phyloP scores from a whole-genome alignment of 2,113 vertebrate genomes.

The Lophius piscatorius region DNA sequence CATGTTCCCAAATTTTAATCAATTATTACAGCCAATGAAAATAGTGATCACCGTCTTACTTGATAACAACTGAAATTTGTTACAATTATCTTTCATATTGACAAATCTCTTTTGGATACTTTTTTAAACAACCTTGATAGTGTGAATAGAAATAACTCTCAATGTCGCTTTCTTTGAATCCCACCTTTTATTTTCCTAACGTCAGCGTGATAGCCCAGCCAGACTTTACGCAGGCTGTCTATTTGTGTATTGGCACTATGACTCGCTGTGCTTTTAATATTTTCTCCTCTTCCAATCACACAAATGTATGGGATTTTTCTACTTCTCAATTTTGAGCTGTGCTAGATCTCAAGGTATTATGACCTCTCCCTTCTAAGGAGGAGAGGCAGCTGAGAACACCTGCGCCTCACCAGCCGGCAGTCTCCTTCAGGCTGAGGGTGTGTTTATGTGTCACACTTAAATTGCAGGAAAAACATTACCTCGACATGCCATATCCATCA shows the following conservation, averaged over 20 bases:
- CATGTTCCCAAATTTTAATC: slow-evolving; percentile 8
- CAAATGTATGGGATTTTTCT: slow-evolving; percentile 21
- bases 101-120: slow-evolving; percentile 45
- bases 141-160: slow-evolving; percentile 36
- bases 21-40: slow-evolving; percentile 13
- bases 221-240: slow-evolving; percentile 31
- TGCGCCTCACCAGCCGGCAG: too few relatives aligned
- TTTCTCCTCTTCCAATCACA: slow-evolving; percentile 21
- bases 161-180: slow-evolving; percentile 26
- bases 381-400: slow-evolving; percentile 38
- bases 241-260: slow-evolving; percentile 51
- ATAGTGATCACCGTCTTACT: background rate
- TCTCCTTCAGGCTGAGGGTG: too few relatives aligned
- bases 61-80: slow-evolving; percentile 30
- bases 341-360: slow-evolving; percentile 10
- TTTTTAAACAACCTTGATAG: slow-evolving; percentile 19
- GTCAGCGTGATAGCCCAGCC: slow-evolving; percentile 40
- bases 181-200: slow-evolving; percentile 46
- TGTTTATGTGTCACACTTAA: slow-evolving; percentile 46
- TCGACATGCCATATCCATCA: slow-evolving; percentile 40
- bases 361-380: slow-evolving; percentile 18
- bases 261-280: slow-evolving; percentile 45
- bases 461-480: slow-evolving; percentile 58
- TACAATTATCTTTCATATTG: slow-evolving; percentile 39
- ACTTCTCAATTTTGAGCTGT: slow-evolving; percentile 6